These are phyloP conservation scores for rat (Rattus norvegicus) DNA, from an alignment of 2,113 vertebrate species.

Conservation along the genomic window GRCr8 NC_086021.1:161463501-161464000, in stretches of 20 bases:
- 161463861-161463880: background rate
- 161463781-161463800: background rate
- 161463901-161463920: background rate
- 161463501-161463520: background rate
- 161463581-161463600: background rate
- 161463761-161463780: background rate
- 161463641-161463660: background rate
- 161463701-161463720: background rate
- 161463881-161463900: background rate
- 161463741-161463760: background rate
- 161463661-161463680: background rate
- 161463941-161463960: background rate
- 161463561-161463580: background rate
- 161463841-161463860: background rate
- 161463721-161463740: background rate
- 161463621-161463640: no score
- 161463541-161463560: background rate
- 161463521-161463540: background rate
- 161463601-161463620: background rate
- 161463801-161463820: background rate
- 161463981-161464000: background rate
- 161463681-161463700: background rate
- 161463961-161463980: background rate
- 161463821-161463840: background rate
- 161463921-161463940: background rate